Base-by-base conservation (phyloP, 1,140 invertebrate species). In the Macrotrachela quadricornifera region DNA sequence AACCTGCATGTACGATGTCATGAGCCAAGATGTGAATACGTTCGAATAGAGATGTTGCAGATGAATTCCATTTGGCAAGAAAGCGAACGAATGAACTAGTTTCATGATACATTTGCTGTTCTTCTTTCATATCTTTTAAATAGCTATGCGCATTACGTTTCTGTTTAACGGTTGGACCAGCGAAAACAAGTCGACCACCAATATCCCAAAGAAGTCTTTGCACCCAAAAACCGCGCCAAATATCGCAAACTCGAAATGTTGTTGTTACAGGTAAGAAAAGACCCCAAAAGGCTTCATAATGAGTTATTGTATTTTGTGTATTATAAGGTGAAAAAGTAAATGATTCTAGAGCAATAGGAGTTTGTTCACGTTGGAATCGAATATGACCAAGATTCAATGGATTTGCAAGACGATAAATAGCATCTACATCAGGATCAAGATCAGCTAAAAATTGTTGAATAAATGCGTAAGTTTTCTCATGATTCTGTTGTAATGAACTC, bases 371-470 rank as follows among this genome's bases (percentile, higher is more conserved):
- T 44, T 64, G 55, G 46, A 64, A 59, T 11, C 46, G 45, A 11
- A 64, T 50, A 36, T 62, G 56, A 11, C 61, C 21, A 6, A 18
- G 42, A 11, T 42, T 18, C 8, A 49, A 50, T 9, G 17, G 42
- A 15, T 42, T 42, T 10, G 60, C 60, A n/a, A 65, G 57, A 43
- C 64, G 41, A 55, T 58, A 65, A 49, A 67, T 59, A n/a, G 64
- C 64, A 53, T 67, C 64, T 17, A 66, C 60, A 57, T 66, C 64
- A 16, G 64, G 64, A 50, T 67, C 64, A 12, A 61, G 60, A 53
- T 65, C 58, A 3, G 63, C 64, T 13, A 67, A 18, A 16, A 62
- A 62, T 46, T 67, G 64, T 54, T 65, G 63, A 36, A 65, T 60
- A 11, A 57, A 16, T n/a, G n/a, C n/a, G n/a, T n/a, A n/a, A n/a